These are phyloP conservation scores for Plagodis dolabraria DNA, from an alignment of 2,888 invertebrate species.

Conservation along the genomic window DNA sequence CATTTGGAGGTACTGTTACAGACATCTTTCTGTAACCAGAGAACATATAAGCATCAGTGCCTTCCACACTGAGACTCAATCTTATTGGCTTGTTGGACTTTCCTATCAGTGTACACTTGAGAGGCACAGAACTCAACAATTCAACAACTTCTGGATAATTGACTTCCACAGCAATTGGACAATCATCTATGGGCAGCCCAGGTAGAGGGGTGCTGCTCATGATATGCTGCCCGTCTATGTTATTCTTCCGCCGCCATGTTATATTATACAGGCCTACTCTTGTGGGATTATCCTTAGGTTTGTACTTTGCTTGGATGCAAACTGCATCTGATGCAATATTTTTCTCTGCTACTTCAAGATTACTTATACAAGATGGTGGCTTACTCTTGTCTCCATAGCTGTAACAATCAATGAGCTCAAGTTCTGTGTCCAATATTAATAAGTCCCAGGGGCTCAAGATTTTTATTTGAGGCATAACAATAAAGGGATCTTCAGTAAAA, in stretches of 20 bases:
- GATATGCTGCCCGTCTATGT: conserved; percentile 58
- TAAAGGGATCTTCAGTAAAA: conserved; percentile 88
- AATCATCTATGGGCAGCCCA: conserved; percentile 85
- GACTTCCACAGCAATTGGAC: conserved; percentile 86
- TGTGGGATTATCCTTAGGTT: conserved; percentile 71
- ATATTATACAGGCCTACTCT: conserved; percentile 78
- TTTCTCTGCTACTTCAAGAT: conserved; percentile 70
- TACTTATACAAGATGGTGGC: conserved; percentile 66
- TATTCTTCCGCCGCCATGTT: conserved; percentile 70
- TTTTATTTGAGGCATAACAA: conserved; percentile 88
- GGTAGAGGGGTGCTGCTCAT: conserved; percentile 84
- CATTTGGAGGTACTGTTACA: conserved; percentile 86
- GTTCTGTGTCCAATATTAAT: conserved; percentile 86
- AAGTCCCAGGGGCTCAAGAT: conserved; percentile 90
- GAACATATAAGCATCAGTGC: conserved; percentile 97
- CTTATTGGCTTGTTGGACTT: conserved; percentile 89
- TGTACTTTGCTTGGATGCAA: conserved; percentile 70
- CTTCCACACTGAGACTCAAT: conserved; percentile 90
- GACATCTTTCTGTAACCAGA: conserved; percentile 95
- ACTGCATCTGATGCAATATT: conserved; percentile 75
- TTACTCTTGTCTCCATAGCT: conserved; percentile 60
- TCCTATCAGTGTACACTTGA: conserved; percentile 89
- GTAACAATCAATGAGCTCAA: conserved; percentile 85
- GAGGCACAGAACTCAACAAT: conserved; percentile 88
- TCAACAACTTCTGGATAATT: conserved; percentile 90